Base-by-base conservation (phyloP, 2,113 vertebrate species). In the Nothoprocta pentlandii region DNA sequence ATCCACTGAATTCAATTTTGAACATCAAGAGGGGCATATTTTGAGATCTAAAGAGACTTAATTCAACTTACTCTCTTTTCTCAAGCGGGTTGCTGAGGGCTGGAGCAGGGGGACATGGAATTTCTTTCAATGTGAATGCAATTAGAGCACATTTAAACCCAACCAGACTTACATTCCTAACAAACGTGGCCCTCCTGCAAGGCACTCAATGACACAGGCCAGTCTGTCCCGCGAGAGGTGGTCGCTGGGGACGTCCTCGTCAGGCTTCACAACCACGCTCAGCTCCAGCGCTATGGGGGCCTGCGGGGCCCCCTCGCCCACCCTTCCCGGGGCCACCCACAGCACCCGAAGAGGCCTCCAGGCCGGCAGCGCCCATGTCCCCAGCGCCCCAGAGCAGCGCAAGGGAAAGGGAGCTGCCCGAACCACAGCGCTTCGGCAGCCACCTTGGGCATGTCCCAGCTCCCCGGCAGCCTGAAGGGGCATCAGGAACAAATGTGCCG, bases 171-270 rank as follows among this genome's bases (percentile, higher is more conserved):
- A 85, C 85, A 59, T 68, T 68, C 20, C 62, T 63, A 34, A 49
- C 34, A 42, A 80, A 67, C 0, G 2, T 28, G 66, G 23, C 85
- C 79, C 67, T 89, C 46, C 46, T 51, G 22, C 68, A 67, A 70
- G 36, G 20, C 32, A 14, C 25, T 0, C 13, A 47, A 28, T 53
- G 22, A 22, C 44, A 46, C 1, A 1, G 59, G 41, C 22, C 61
- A 22, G 28, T 19, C 39, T 46, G 34, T 75, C 67, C 53, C 20
- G 11, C 2, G 5, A 67, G 69, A 12, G 34, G n/a, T 30, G 77
- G 9, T 4, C 0, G 0, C 63, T 32, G 42, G 9, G 61, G 54
- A 84, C 0, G 0, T 32, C 22, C 8, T 17, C 22, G 13, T 54
- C 9, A 15, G 5, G 1, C 30, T 66, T 53, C 58, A 30, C 30